Evolutionary conservation across 2,888 invertebrate genomes (phyloP), one percentile per base, ranked within the genome.

Genomic region (Kuschelorhynchus macadamiae): DNA sequence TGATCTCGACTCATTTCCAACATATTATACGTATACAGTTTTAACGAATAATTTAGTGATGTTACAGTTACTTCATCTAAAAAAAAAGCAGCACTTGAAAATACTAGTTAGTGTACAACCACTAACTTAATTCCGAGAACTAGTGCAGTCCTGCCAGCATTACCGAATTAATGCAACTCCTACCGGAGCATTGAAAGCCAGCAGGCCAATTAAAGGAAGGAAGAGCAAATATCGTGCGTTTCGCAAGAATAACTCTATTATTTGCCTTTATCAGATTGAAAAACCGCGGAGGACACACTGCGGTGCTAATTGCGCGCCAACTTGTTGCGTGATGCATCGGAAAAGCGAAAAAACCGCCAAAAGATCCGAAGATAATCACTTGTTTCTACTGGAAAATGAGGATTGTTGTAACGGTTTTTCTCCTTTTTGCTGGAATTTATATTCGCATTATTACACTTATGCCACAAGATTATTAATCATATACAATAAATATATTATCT

Each of bases 201-300:
- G 33, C 53, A 50, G 52, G 57, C 79, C 78, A 81, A 81, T 81
- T 81, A 81, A 76, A 79, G 75, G 79, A 78, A 80, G 79, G 79
- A 79, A 79, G 78, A 79, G 76, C 75, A 78, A 78, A 79, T 80
- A 80, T 79, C 79, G 78, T 79, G 79, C 75, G 80, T 80, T 78
- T 78, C 80, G 80, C 76, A 77, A 80, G 80, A 79, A 81, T 79
- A 79, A 79, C 80, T 80, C 79, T 79, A 81, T 81, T 81, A 81
- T 81, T 81, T 81, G 75, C 78, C 79, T 75, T 81, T 81, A 81
- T 81, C 81, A 74, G 77, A 83, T 82, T 82, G 81, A 82, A 82
- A 82, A 82, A 82, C 78, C 81, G 79, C 81, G 80, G 71, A 68
- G 68, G 68, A 71, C 68, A 71, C 63, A 39, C 52, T 55, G 64